Conservation (phyloP, 1,140 invertebrate species). For the Ridgeia piscesae region DNA sequence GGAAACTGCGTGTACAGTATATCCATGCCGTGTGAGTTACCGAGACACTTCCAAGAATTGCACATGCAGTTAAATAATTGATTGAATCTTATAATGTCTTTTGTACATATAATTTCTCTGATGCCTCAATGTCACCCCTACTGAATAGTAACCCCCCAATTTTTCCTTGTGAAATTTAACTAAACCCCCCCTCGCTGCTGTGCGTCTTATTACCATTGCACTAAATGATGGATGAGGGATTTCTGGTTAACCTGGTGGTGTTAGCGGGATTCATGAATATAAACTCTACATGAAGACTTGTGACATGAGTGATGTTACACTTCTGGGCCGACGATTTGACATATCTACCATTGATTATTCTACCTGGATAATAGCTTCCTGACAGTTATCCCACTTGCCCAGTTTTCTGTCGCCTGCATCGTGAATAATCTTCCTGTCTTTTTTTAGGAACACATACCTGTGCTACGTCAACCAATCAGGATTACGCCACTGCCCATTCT, state of each 20-base stretch:
- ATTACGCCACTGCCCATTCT: not conserved
- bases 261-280: not conserved
- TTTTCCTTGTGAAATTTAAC: not conserved
- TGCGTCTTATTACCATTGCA: not conserved
- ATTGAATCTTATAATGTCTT: not conserved
- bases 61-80: not conserved
- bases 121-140: not conserved
- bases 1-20: not conserved
- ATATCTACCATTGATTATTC: not conserved
- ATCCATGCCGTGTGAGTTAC: not conserved
- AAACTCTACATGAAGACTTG: not conserved
- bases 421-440: not conserved
- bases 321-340: not conserved
- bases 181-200: not conserved
- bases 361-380: not conserved
- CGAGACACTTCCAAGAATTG: not conserved
- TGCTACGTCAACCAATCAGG: too few relatives aligned
- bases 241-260: not conserved
- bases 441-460: not conserved
- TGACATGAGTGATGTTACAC: not conserved
- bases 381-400: not conserved
- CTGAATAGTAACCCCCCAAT: not conserved
- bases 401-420: not conserved
- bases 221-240: not conserved
- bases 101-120: not conserved